Evolutionary conservation across 1,140 invertebrate species (phyloP).

Genomic region (Drosophila malerkotliana): DNA sequence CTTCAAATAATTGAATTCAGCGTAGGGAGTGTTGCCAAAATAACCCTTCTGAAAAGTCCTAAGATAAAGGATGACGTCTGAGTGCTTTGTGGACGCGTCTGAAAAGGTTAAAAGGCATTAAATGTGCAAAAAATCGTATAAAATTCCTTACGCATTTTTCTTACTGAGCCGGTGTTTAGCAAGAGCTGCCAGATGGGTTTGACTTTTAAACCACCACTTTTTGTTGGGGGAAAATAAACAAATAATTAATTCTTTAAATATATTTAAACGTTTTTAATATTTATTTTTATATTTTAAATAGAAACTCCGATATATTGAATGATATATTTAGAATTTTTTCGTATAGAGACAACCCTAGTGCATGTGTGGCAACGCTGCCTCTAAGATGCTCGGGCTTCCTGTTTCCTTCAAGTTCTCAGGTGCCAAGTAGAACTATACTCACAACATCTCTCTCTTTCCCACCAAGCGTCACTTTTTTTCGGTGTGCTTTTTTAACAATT

Average conservation of each 20-base stretch:
- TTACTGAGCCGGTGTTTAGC: neutral
- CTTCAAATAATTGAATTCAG: too few species aligned
- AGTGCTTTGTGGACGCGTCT: neutral
- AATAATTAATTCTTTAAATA: neutral
- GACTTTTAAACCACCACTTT: too few species aligned
- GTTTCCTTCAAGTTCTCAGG: constrained; percentile 1
- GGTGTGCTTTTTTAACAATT: neutral
- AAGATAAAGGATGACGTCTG: too few species aligned
- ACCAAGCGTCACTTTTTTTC: neutral
- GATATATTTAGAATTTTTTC: too few species aligned
- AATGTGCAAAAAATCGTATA: too few species aligned
- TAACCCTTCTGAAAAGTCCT: too few species aligned
- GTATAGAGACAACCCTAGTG: neutral
- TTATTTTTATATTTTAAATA: neutral
- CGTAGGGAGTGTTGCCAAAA: too few species aligned
- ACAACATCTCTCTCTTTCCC: neutral
- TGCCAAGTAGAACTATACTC: neutral
- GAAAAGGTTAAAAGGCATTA: neutral
- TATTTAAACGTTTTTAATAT: neutral
- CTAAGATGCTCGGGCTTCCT: neutral
- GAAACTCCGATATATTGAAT: too few species aligned
- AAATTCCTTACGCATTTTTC: neutral
- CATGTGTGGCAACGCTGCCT: neutral
- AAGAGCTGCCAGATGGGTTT: neutral
- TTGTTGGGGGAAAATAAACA: neutral